Conservation (phyloP, 2,888 invertebrate species). For the Hyles lineata region DNA sequence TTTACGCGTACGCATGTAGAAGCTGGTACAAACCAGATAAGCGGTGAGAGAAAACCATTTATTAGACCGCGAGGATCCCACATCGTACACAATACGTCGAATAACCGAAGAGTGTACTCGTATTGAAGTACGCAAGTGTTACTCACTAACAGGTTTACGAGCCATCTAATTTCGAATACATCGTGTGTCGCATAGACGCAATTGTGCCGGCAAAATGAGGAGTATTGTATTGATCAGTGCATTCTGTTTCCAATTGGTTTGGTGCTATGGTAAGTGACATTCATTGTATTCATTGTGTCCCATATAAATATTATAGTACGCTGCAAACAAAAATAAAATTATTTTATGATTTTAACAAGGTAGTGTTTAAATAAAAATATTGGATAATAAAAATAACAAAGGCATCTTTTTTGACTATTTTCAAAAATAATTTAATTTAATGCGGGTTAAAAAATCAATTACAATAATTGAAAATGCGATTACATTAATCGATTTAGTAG, state of each 20-base stretch:
- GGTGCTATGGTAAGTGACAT: conserved; percentile 55
- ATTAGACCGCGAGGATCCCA: conserved; percentile 51
- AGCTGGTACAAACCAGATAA: conserved; percentile 47
- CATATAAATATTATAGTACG: not conserved
- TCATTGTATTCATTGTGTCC: conserved; percentile 23
- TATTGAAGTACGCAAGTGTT: conserved; percentile 42
- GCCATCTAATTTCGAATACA: conserved; percentile 38
- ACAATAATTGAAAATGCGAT: not conserved
- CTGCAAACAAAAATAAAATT: not conserved
- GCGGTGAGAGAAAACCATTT: conserved; percentile 53
- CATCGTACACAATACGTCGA: conserved; percentile 48
- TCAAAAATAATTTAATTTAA: not conserved
- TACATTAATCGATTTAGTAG: conserved; percentile 3
- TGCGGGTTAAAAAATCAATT: not conserved
- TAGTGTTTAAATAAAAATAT: not conserved
- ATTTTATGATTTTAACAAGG: not conserved
- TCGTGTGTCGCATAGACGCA: conserved; percentile 33
- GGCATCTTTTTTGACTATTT: not conserved
- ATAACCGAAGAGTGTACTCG: conserved; percentile 50
- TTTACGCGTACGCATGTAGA: not conserved
- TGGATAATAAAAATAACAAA: not conserved
- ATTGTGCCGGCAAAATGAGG: conserved; percentile 56
- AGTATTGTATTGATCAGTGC: conserved; percentile 56
- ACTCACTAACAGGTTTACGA: conserved; percentile 46
- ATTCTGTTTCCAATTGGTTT: conserved; percentile 54